Percentiles rank a stretch among this genome's conserved stretches.
These are phyloP conservation scores for Aix galericulata DNA, from an alignment of 2,113 vertebrate species.

Conservation along the genomic window DNA sequence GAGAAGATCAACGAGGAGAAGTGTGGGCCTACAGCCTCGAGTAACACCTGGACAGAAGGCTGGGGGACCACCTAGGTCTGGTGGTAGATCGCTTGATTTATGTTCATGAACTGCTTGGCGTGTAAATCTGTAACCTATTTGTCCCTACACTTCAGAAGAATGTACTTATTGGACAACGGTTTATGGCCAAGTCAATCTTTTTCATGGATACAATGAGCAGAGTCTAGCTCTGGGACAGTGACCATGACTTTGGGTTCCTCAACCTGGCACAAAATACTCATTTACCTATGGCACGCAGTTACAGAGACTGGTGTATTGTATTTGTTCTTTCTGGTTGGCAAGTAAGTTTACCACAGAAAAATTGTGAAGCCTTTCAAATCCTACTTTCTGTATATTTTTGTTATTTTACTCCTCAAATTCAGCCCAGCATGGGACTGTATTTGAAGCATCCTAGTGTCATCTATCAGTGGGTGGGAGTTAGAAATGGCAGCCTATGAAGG, in stretches of 20 bases:
- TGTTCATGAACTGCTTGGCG: accelerated
- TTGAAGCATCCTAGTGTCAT: background rate
- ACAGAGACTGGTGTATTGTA: background rate
- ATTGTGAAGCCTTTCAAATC: background rate
- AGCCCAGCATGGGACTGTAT: background rate
- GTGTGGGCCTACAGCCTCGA: background rate
- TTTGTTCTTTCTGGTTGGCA: background rate
- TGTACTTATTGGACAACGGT: background rate
- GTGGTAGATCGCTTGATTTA: background rate
- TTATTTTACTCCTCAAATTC: background rate
- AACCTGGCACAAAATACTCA: accelerated
- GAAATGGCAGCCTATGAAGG: background rate
- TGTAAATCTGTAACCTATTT: background rate
- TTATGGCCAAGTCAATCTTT: background rate
- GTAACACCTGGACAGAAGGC: background rate
- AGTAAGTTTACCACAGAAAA: background rate
- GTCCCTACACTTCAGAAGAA: background rate
- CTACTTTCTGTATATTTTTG: background rate
- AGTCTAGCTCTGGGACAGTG: background rate
- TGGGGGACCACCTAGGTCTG: background rate
- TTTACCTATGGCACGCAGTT: background rate
- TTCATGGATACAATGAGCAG: background rate
- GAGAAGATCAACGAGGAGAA: accelerated
- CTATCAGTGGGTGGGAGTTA: background rate
- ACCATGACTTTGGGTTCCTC: accelerated